These are phyloP conservation scores for Epinephelus awoara DNA, from an alignment of 2,797 vertebrate genomes.

Conservation along the genomic window DNA sequence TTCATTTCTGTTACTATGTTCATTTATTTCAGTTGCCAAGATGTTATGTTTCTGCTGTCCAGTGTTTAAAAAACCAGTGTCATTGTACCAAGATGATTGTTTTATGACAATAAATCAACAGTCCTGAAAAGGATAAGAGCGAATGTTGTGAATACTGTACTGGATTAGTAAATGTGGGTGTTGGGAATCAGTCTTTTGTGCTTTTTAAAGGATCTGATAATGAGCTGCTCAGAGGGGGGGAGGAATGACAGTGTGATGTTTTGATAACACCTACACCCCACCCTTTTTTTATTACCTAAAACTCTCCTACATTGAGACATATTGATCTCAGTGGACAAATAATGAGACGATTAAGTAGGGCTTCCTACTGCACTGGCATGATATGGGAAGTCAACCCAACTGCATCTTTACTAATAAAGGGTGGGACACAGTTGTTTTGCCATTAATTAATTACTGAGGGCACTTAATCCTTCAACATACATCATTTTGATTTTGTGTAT, in stretches of 20 bases:
- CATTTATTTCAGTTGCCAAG: background rate
- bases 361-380: background rate
- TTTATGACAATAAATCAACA: background rate
- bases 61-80: background rate
- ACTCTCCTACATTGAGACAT: background rate
- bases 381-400: no score
- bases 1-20: background rate
- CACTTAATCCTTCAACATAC: no score
- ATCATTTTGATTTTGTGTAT: no score
- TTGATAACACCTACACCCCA: background rate
- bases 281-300: background rate
- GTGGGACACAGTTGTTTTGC: no score
- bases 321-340: background rate
- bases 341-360: background rate
- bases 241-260: background rate
- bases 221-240: background rate
- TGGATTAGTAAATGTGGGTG: background rate
- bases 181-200: background rate
- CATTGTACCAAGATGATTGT: background rate
- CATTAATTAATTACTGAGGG: no score
- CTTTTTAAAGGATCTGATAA: background rate
- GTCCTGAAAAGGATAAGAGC: background rate
- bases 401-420: no score
- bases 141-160: background rate
- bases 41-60: background rate